Evolutionary conservation across 2,888 invertebrate species (phyloP).

Genomic region (Cheilosia pagana): DNA sequence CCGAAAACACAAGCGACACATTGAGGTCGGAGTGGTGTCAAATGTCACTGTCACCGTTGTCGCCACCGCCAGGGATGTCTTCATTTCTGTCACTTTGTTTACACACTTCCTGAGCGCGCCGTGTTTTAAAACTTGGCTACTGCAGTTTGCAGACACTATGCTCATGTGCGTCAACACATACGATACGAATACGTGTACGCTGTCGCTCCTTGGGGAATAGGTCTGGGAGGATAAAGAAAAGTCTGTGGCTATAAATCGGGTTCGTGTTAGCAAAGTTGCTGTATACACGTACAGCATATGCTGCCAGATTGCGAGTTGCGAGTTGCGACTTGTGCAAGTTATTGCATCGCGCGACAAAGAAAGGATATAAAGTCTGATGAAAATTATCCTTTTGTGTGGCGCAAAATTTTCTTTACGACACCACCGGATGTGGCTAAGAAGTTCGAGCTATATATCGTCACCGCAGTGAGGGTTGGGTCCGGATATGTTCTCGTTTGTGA

Average conservation of each 20-base stretch:
- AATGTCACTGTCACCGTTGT: conserved; percentile 28
- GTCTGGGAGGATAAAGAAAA: not conserved
- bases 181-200: not conserved
- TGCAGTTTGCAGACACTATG: not conserved
- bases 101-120: conserved; percentile 28
- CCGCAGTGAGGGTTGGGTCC: conserved; percentile 2
- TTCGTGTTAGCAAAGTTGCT: conserved; percentile 26
- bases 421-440: conserved; percentile 20
- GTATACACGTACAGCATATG: conserved; percentile 5
- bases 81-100: conserved; percentile 36
- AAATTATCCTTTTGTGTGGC: conserved; percentile 24
- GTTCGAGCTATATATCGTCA: not conserved
- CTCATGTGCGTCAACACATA: conserved; percentile 9
- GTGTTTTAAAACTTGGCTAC: conserved; percentile 23
- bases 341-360: conserved; percentile 11
- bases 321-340: conserved; percentile 26
- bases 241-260: conserved; percentile 37
- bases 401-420: conserved; percentile 9
- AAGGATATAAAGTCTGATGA: conserved; percentile 1
- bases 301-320: conserved; percentile 26
- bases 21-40: conserved; percentile 15
- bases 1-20: not conserved
- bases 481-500: not conserved
- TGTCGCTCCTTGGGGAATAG: not conserved
- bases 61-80: conserved; percentile 31